Percentiles rank a stretch among this genome's conserved stretches.
Evolutionary conservation across 2,113 vertebrate genomes (phyloP).

Genomic region (Sinosuthora webbiana): DNA sequence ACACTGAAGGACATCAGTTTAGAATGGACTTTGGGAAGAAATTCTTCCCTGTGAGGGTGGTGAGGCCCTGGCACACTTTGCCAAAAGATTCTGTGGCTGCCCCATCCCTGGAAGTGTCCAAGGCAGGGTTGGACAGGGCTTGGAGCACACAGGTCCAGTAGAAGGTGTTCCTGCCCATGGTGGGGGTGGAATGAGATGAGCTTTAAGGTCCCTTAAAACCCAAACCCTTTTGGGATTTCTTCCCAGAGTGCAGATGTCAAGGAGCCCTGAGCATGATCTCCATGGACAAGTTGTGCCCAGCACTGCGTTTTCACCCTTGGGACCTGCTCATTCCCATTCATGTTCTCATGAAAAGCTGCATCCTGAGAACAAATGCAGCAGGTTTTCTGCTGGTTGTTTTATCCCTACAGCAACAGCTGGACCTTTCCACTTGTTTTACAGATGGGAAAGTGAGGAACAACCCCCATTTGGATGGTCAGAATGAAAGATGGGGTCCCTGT

Average conservation of each 20-base stretch:
- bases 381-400: not conserved
- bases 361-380: not conserved
- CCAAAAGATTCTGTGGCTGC: not conserved
- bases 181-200: not conserved
- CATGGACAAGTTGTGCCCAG: not conserved
- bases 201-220: not conserved
- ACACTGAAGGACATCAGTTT: not conserved
- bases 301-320: not conserved
- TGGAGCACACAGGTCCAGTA: accelerated
- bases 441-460: not conserved
- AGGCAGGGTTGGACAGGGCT: accelerated
- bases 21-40: not conserved
- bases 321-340: not conserved
- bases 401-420: not conserved
- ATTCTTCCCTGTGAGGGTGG: not conserved
- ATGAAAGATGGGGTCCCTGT: not conserved
- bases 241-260: not conserved
- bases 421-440: not conserved
- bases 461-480: not conserved
- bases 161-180: not conserved
- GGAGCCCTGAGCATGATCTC: not conserved
- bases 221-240: not conserved
- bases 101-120: not conserved
- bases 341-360: not conserved
- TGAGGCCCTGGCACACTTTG: not conserved